Evolutionary conservation across 2,113 vertebrate genomes (phyloP).

Genomic region (Myrmecophaga tridactyla): DNA sequence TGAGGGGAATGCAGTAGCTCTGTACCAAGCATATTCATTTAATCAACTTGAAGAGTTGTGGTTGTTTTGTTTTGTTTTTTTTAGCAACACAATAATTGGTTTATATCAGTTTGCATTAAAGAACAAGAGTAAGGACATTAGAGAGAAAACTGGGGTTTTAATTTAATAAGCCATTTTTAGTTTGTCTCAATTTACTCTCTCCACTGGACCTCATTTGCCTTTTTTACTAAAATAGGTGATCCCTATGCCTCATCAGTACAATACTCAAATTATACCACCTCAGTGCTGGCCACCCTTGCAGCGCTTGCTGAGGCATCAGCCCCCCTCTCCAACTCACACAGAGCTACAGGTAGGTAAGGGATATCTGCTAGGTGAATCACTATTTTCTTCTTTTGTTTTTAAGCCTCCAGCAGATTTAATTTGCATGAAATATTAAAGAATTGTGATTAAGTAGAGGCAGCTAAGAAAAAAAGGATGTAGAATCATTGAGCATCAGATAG

Average conservation of each 20-base stretch:
- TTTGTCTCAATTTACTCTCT: slow-evolving; percentile 31
- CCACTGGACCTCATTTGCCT: background rate
- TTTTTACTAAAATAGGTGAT: slow-evolving; percentile 57
- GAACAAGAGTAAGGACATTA: background rate
- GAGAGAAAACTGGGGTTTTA: slow-evolving; percentile 18
- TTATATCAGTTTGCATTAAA: background rate
- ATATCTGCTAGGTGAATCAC: background rate
- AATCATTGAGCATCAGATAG: background rate
- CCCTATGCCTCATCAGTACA: slow-evolving; percentile 13
- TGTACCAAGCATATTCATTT: background rate
- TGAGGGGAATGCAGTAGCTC: background rate
- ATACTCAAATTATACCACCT: slow-evolving; percentile 71
- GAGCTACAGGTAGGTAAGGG: slow-evolving; percentile 58
- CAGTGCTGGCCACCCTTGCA: slow-evolving; percentile 79
- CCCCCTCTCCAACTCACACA: slow-evolving; percentile 57
- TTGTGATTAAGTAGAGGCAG: background rate
- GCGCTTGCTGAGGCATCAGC: slow-evolving; percentile 77
- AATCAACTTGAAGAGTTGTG: background rate
- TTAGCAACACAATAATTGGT: background rate
- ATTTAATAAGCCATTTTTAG: slow-evolving; percentile 35
- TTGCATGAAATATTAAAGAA: slow-evolving; percentile 8
- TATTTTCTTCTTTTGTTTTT: background rate
- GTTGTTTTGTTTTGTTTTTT: no score
- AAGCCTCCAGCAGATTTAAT: background rate
- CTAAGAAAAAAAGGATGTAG: background rate